Conservation (phyloP, 2,888 invertebrate genomes). For the Cantharis rustica region DNA sequence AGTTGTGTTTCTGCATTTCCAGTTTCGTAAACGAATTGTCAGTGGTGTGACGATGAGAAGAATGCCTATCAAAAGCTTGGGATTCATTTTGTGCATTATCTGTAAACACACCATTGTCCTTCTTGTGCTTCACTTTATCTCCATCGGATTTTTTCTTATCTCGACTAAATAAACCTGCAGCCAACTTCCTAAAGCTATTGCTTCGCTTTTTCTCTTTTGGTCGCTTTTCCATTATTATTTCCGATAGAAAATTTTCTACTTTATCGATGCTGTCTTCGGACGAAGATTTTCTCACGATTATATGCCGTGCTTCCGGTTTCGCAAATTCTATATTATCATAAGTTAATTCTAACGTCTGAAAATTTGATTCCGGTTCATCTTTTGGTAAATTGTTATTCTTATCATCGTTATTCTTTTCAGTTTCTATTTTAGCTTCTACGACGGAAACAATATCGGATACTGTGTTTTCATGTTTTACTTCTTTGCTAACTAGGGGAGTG, state of each 20-base stretch:
- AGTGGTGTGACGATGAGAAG: conserved; percentile 44
- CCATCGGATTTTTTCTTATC: conserved; percentile 52
- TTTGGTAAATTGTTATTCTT: neutral
- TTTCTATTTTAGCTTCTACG: neutral
- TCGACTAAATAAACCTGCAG: conserved; percentile 47
- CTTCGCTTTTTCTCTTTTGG: conserved; percentile 50
- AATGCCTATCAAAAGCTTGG: conserved; percentile 44
- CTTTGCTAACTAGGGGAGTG: neutral
- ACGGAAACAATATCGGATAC: neutral
- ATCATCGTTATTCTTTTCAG: neutral
- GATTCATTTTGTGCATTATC: conserved; percentile 51
- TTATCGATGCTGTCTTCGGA: conserved; percentile 49
- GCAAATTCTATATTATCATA: conserved; percentile 30
- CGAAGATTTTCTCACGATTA: conserved; percentile 40
- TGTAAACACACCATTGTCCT: conserved; percentile 44
- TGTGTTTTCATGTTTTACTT: conserved; percentile 12
- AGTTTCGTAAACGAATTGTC: conserved; percentile 19
- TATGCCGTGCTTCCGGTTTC: conserved; percentile 37
- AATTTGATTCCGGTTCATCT: neutral
- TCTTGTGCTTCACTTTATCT: conserved; percentile 39
- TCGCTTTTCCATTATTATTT: conserved; percentile 48
- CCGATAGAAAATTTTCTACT: conserved; percentile 45
- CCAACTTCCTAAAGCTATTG: conserved; percentile 49
- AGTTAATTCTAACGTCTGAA: neutral
- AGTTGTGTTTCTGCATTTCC: neutral